phyloP scores from a whole-genome alignment of 2,888 invertebrate genomes.

The Zeuzera pyrina region DNA sequence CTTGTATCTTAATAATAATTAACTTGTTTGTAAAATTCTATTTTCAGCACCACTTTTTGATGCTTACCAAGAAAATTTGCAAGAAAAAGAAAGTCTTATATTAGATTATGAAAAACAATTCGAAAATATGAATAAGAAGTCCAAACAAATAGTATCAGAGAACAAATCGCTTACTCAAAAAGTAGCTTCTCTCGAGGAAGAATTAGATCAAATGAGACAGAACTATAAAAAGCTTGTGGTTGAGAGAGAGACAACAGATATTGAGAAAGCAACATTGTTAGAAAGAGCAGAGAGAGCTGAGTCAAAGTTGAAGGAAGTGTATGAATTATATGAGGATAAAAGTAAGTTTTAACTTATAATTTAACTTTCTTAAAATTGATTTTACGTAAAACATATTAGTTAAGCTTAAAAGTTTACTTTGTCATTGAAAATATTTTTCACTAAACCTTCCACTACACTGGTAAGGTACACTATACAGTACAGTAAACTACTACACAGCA shows the following conservation, averaged over 20 bases:
- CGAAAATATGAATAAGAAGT: slow-evolving; percentile 78
- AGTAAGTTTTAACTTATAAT: slow-evolving; percentile 45
- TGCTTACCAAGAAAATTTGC: slow-evolving; percentile 84
- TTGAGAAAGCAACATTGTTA: slow-evolving; percentile 61
- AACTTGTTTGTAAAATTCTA: neutral
- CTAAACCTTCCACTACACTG: neutral
- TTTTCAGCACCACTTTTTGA: slow-evolving; percentile 78
- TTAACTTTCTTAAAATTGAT: neutral
- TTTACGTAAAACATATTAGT: neutral
- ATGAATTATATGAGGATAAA: slow-evolving; percentile 82
- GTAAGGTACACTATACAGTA: neutral
- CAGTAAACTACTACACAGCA: neutral
- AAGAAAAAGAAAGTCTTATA: slow-evolving; percentile 83
- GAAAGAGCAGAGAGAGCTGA: slow-evolving; percentile 81
- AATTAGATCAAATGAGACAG: slow-evolving; percentile 47
- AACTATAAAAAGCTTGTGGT: slow-evolving; percentile 48
- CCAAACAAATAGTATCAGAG: slow-evolving; percentile 79
- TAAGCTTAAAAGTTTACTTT: too few species aligned
- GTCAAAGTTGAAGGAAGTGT: slow-evolving; percentile 81
- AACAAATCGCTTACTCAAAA: slow-evolving; percentile 75
- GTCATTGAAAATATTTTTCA: neutral
- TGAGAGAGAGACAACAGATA: slow-evolving; percentile 58
- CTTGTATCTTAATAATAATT: too few species aligned
- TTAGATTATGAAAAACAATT: slow-evolving; percentile 80
- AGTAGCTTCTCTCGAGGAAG: slow-evolving; percentile 38